phyloP scores from a whole-genome alignment of 2,888 invertebrate genomes.

The Minunthozetes semirufus region DNA sequence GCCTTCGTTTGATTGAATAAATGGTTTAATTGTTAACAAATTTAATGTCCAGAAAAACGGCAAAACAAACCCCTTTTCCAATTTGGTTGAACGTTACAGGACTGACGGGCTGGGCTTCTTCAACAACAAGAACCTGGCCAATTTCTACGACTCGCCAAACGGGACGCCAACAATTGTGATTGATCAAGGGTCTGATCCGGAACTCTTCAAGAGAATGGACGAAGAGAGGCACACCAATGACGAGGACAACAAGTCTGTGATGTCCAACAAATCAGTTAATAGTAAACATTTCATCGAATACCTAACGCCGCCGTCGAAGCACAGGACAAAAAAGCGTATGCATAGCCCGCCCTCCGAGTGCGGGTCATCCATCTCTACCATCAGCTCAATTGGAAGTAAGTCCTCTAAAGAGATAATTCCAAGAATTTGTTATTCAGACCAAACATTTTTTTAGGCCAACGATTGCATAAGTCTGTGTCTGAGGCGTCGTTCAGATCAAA shows the following conservation, averaged over 20 bases:
- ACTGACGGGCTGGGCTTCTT: not conserved
- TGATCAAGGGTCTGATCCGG: slow-evolving; percentile 7
- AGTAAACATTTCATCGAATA: not conserved
- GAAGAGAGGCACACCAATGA: not conserved
- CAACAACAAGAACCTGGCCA: not conserved
- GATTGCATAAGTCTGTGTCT: not conserved
- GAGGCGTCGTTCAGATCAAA: not conserved
- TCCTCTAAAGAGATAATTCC: too few relatives aligned
- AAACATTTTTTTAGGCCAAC: not conserved
- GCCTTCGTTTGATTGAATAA: not conserved
- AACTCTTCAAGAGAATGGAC: not conserved
- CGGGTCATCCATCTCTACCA: not conserved
- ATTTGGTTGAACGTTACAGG: not conserved
- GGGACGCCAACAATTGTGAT: not conserved
- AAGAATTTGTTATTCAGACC: not conserved
- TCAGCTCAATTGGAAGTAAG: not conserved
- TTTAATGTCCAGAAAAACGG: not conserved
- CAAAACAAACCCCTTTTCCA: not conserved
- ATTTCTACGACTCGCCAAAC: not conserved
- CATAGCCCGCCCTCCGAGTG: not conserved
- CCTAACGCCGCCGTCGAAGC: not conserved
- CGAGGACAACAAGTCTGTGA: not conserved
- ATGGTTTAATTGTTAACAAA: not conserved
- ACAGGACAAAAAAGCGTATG: not conserved
- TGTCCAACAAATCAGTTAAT: not conserved